Base-by-base conservation (phyloP, 2,888 invertebrate species). In the Axea sp. region DNA sequence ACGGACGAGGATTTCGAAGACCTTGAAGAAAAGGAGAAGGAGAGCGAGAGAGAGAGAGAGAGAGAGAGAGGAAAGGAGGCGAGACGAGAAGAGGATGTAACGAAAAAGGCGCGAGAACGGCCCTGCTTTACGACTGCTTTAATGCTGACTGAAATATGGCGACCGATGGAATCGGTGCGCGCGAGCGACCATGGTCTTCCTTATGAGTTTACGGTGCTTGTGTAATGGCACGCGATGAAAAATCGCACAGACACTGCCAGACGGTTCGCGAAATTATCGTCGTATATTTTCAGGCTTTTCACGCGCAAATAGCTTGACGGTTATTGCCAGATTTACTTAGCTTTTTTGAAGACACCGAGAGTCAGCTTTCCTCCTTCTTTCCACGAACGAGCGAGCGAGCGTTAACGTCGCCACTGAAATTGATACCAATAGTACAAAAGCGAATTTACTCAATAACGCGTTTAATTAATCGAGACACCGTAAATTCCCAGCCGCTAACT, bases 121-220 rank as follows among this genome's bases (percentile, higher is more conserved):
- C 45, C 33, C 62, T 53, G 72, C 72, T 79, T 79, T 77, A 79
- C 77, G 78, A 73, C 69, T 75, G 75, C 72, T 75, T 80, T 80
- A 77, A 77, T 74, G 76, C 49, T 57, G 77, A 77, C 77, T 76
- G 76, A 78, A 77, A 75, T 79, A 78, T 75, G 76, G 76, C 53
- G 76, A 67, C 73, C 74, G 79, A 78, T 77, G 76, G 75, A 77
- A 78, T 78, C 77, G 76, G 62, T 45, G 53, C 64, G 73, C 71
- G 62, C 43, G 30, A 57, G 28, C 43, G 5, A 24, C 26, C 65
- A 43, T 33, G 53, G 71, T 75, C 76, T 78, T 78, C 77, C 76
- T 77, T 77, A 77, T 77, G 76, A 75, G 71, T 77, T 76, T 68
- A 68, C 57, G 47, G 73, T 55, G 55, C 69, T 64, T 59, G 43